Conservation (phyloP, 2,113 vertebrate species). For the Gnathonemus longibarbis region DNA sequence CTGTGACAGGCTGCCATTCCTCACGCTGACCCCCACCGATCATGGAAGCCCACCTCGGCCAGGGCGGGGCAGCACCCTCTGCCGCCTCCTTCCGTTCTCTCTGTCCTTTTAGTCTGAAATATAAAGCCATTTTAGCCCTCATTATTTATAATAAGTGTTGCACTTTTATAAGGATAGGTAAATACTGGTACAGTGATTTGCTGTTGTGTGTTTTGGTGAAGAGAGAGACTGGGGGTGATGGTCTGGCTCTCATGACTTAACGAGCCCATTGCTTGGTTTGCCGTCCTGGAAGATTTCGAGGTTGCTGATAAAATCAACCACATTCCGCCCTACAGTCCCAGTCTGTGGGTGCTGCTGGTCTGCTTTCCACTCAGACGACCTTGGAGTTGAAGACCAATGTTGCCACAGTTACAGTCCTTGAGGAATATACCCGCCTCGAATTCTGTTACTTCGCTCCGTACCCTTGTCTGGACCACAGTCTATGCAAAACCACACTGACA, state of each 20-base stretch:
- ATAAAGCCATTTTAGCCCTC: neutral
- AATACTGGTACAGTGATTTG: neutral
- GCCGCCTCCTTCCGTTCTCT: neutral
- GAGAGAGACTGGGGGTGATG: neutral
- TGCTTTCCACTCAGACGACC: neutral
- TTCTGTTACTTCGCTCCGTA: neutral
- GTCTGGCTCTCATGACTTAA: neutral
- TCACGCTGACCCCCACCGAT: slow-evolving; percentile 13
- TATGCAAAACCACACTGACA: neutral
- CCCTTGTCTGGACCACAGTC: neutral
- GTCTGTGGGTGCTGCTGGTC: neutral
- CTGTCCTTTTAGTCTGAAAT: neutral
- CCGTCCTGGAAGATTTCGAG: neutral
- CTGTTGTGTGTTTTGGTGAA: neutral
- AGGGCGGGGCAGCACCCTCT: neutral
- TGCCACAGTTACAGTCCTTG: neutral
- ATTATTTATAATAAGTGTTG: neutral
- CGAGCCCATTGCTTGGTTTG: neutral
- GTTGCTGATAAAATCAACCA: neutral
- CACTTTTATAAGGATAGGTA: neutral
- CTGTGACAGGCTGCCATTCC: slow-evolving; percentile 8
- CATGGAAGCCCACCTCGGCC: neutral
- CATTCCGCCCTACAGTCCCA: neutral
- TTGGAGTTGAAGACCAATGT: neutral
- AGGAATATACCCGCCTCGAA: neutral